These are phyloP conservation scores for Carabus problematicus DNA, from an alignment of 2,888 invertebrate genomes.

Conservation along the genomic window DNA sequence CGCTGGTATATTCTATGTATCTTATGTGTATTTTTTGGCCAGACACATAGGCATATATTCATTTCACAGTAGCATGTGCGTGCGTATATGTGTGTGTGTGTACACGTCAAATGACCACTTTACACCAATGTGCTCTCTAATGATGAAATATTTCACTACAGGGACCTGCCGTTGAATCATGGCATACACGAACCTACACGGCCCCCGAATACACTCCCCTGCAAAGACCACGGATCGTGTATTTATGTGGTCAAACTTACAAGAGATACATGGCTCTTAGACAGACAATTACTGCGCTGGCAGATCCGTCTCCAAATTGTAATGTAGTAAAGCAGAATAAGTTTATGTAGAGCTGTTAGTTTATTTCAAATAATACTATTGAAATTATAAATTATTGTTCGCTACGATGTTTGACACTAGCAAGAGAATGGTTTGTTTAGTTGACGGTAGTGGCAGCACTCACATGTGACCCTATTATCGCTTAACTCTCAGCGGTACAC, in stretches of 20 bases:
- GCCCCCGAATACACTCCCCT: neutral
- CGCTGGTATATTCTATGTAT: no score
- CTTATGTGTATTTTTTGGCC: constrained; percentile 38
- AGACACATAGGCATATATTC: constrained; percentile 33
- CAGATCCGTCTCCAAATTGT: no score
- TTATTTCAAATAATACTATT: neutral
- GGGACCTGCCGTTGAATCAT: constrained; percentile 62
- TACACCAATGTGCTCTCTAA: constrained; percentile 61
- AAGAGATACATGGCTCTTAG: no score
- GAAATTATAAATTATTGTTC: neutral
- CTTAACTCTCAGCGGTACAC: constrained; percentile 53
- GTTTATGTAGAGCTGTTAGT: no score
- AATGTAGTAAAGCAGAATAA: no score
- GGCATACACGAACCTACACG: constrained; percentile 49
- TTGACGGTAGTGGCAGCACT: neutral
- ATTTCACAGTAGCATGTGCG: neutral
- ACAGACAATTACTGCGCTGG: no score
- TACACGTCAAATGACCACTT: constrained; percentile 64
- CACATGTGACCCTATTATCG: constrained; percentile 49
- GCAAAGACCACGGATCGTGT: neutral
- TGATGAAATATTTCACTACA: constrained; percentile 62
- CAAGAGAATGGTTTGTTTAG: neutral
- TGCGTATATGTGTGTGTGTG: neutral
- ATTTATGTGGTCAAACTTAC: no score
- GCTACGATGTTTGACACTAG: neutral